Evolutionary conservation across 2,888 invertebrate genomes (phyloP), one percentile per base, ranked within the genome.

Genomic region (Cryptophagus acutangulus): DNA sequence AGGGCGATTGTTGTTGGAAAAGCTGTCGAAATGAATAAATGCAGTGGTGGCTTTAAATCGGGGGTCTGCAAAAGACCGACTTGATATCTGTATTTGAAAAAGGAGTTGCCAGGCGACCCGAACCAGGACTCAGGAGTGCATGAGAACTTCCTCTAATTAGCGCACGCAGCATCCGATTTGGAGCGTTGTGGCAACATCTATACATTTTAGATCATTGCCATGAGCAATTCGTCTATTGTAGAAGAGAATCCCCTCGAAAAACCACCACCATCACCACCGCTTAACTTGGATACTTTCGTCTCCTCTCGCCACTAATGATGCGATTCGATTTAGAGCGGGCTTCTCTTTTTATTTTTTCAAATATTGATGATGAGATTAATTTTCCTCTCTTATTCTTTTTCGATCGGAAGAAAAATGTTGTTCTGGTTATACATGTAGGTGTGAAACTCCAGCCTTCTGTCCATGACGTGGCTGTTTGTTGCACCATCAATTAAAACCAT

Each of bases 401-500:
- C n/a, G n/a, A n/a, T n/a, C n/a, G n/a, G n/a, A n/a, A n/a, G n/a
- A n/a, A n/a, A n/a, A n/a, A n/a, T n/a, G 55, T 51, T 49, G 51
- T 56, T 56, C 57, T 58, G 49, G 55, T 59, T 58, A 26, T 55
- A 62, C 58, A 61, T 60, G 62, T 65, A 64, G 65, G 66, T 65
- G 66, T 65, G 62, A 66, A 65, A 57, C 58, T 62, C 57, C 59
- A 61, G 59, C 64, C 63, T 65, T 63, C 63, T 64, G 63, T 57
- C 61, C 49, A 60, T 66, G 66, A 66, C 66, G 58, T 49, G 55
- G 63, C 65, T 58, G 58, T 64, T 65, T 63, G 57, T 34, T 43
- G 46, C 61, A 62, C 62, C 62, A 65, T 66, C 64, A 66, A 66
- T 66, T 66, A 66, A 65, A 66, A 62, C 54, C 57, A 62, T 64